Conservation (phyloP, 2,113 vertebrate genomes). For the Phaethon lepturus region DNA sequence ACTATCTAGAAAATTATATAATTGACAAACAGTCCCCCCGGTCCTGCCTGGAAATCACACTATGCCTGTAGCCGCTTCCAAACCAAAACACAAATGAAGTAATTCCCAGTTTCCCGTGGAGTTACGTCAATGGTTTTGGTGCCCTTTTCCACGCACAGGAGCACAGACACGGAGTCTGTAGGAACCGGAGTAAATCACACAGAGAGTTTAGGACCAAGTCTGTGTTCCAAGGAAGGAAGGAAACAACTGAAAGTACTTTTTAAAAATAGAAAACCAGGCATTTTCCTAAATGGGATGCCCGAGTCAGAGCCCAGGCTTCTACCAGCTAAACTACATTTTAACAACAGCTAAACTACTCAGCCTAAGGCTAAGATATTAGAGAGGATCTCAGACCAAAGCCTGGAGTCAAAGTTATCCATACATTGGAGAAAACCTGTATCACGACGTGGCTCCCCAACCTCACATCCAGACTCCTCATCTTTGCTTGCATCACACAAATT, state of each 20-base stretch:
- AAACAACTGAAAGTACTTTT: neutral
- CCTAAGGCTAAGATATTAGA: neutral
- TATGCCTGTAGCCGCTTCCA: neutral
- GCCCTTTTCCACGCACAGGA: neutral
- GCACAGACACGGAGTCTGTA: neutral
- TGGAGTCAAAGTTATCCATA: neutral
- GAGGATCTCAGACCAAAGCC: neutral
- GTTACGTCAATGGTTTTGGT: neutral
- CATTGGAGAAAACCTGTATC: accelerated
- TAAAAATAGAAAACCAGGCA: neutral
- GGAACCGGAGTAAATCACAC: neutral
- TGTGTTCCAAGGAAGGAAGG: neutral
- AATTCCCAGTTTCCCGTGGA: neutral
- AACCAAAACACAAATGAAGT: neutral
- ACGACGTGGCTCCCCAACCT: accelerated
- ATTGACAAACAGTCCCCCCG: neutral
- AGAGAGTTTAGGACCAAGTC: neutral
- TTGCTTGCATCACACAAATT: neutral
- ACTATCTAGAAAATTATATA: neutral
- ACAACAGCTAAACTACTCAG: neutral
- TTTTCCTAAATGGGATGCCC: neutral
- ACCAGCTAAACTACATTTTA: neutral
- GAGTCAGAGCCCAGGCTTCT: neutral
- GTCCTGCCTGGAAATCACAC: neutral
- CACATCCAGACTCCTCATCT: neutral